Base-by-base conservation (phyloP, 1,140 invertebrate species). In the Plodia interpunctella region DNA sequence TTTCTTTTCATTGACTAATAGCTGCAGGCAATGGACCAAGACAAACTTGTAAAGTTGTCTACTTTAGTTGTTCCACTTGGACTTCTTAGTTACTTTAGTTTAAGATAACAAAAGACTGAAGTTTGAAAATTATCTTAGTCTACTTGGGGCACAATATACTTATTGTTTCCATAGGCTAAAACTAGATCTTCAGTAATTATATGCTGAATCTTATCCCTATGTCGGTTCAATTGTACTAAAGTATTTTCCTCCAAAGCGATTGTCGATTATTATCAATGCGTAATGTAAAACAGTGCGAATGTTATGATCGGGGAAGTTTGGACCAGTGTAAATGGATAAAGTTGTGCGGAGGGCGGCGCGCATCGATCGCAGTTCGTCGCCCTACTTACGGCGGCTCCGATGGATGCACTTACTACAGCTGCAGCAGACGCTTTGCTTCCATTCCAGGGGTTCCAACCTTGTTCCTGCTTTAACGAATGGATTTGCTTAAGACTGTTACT, bases 281-380 rank as follows among this genome's bases (percentile, higher is more conserved):
- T 44, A 17, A 44, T 44, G 30, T 44, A 44, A 17, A 44, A 17
- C 38, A 66, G 59, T 71, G 63, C 68, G 67, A 59, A 60, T 76
- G 71, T 76, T 76, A 72, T 81, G 75, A 82, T 83, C 73, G 80
- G 69, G 72, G 80, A 87, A 84, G 82, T 87, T 83, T 78, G 74
- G 74, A 75, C 73, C 73, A 74, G 74, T 84, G 78, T 78, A 80
- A 85, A 84, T 80, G 81, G 74, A 80, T 82, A 83, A 82, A 85
- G 76, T 84, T 85, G 80, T 70, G 59, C 64, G 62, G 82, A 79
- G 80, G 80, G 80, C 76, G 72, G 73, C 70, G 74, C n/a, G 57
- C 77, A 87, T 87, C 84, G 84, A 87, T 87, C 84, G 81, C 76
- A 86, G 84, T 86, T 86, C 81, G 83, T 86, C 81, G 84, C 72